Evolutionary conservation across 2,797 vertebrate genomes (phyloP), one percentile per base, ranked within the genome.

Genomic region (Silurus aristotelis): DNA sequence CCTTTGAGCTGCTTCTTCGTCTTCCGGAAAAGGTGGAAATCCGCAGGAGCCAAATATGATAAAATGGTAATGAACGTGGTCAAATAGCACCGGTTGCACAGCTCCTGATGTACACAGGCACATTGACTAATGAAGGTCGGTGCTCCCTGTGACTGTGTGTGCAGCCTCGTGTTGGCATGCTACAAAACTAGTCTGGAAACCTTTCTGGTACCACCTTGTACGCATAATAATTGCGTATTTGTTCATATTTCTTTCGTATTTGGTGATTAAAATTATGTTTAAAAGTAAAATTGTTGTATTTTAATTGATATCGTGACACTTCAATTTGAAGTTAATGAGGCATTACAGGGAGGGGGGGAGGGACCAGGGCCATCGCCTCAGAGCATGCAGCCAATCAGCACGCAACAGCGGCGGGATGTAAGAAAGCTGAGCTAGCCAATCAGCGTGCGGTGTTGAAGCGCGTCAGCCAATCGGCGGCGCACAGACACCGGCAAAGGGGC

Each of bases 401-500:
- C 13, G 19, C 12, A 56, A 68, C 48, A 82, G 25, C 66, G 5
- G 43, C 43, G 13, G 25, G n/a, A 8, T 17, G 56, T 58, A 64
- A 64, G 31, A 78, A 78, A 19, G 17, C 38, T 5, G 19, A 3
- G 2, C 17, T n/a, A 66, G 27, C 79, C 79, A 67, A 80, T 80
- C n/a, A 80, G 2, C 6, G 15, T 17, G 6, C 17, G 17, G 22
- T 0, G 46, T 13, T n/a, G 58, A 38, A 43, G 22, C 5, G 7
- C 19, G 46, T 66, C 48, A 60, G 10, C 88, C 82, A 89, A 87
- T 89, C 82, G 38, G n/a, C 31, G 19, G 15, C 1, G 25, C 56
- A 10, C 22, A 70, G 79, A 77, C 82, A 68, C 72, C 85, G 81
- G 83, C 68, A 77, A 86, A 84, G 84, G 76, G 88, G 88, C 83